Evolutionary conservation across 2,888 invertebrate species (phyloP), one percentile per base, ranked within the genome.

Genomic region (Mesorhabditis belari): DNA sequence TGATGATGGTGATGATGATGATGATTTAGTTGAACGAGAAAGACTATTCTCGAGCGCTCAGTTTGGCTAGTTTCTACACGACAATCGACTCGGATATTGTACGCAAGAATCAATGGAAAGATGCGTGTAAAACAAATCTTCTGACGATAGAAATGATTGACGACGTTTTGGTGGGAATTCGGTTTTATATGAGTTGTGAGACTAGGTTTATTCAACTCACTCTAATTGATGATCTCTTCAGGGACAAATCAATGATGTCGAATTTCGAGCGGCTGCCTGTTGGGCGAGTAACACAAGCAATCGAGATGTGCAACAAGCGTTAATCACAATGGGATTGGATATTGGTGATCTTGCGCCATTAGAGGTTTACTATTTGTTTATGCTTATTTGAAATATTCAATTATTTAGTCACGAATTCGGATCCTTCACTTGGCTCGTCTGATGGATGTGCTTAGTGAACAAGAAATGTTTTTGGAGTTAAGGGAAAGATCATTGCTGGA

Each of bases 21-120:
- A 35, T 35, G 23, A 62, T 67, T 54, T 59, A 70, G 70, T 25
- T 70, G 12, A 56, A 60, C 12, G 71, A 71, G 24, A 62, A 62
- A 19, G 66, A 71, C 53, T 71, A 71, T 35, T 50, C 58, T 5
- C 28, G 69, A 49, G 71, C 71, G 4, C 52, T 64, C 21, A 61
- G 64, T 23, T 52, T 71, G 9, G 71, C 71, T 0, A 58, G 57
- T 28, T 60, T 49, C 6, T 69, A 65, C 49, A 62, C 65, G 0
- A 52, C 64, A 1, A 69, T 71, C 24, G 66, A 71, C 53, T 57
- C 63, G 9, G 59, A 71, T 25, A 56, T 67, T n/a, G 66, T 71
- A 35, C 57, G 69, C 23, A 73, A 73, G 57, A 28, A 67, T 0
- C 69, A 73, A 60, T 73, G 73, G 73, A n/a, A 51, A 19, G 71